Evolutionary conservation across 64 coral and sea anemone species (phyloP).

Genomic region (Montipora efflorescens): DNA sequence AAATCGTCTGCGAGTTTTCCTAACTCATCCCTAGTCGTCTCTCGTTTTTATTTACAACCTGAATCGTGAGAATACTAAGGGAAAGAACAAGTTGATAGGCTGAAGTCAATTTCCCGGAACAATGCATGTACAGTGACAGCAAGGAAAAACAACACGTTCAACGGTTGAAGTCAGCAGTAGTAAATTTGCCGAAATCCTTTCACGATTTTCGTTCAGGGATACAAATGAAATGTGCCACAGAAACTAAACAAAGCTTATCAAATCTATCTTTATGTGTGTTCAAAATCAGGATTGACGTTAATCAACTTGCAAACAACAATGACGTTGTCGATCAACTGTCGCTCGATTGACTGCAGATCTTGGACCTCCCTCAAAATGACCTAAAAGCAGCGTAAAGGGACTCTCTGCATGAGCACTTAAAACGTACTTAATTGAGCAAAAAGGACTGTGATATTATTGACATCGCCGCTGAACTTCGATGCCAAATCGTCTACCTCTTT

Average conservation of each 20-base stretch:
- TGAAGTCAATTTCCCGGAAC: background rate
- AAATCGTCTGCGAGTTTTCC: background rate
- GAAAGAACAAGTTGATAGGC: background rate
- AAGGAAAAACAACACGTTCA: background rate
- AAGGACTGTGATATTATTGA: constrained; percentile 29
- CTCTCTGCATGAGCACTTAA: constrained; percentile 19
- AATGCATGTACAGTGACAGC: no score
- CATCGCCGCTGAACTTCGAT: constrained; percentile 17
- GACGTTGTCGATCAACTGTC: constrained; percentile 18
- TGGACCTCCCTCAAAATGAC: background rate
- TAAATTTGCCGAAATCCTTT: constrained; percentile 29
- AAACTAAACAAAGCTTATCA: constrained; percentile 2
- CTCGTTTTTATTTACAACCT: background rate
- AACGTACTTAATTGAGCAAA: constrained; percentile 66
- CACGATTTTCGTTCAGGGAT: constrained; percentile 44
- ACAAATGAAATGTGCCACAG: constrained; percentile 47
- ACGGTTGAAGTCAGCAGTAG: background rate
- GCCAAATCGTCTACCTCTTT: constrained; percentile 26
- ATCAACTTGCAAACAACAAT: constrained; percentile 14
- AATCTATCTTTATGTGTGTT: constrained; percentile 27
- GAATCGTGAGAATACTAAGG: no score
- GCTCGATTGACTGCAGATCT: background rate
- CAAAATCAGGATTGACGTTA: constrained; percentile 4
- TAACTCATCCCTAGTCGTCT: background rate
- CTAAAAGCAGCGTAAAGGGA: background rate